Evolutionary conservation across 2,113 vertebrate genomes (phyloP), one percentile per base, ranked within the genome.

Genomic region (Pteronura brasiliensis): DNA sequence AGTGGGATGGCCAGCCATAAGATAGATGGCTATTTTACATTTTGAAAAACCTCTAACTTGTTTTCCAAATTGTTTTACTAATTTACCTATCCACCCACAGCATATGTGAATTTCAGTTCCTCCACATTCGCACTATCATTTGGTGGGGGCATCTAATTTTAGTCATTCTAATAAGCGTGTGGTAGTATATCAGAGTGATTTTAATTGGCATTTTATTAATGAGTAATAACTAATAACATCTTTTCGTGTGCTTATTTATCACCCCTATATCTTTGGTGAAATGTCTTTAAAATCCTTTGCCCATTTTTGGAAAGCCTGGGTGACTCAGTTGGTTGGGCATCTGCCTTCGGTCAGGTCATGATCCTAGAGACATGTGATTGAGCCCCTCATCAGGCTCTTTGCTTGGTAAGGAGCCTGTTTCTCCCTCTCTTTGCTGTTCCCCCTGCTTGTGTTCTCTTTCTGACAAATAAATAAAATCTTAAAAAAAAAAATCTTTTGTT

Each of bases 141-240:
- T 80, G 65, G 8, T 81, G 34, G 81, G 7, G 17, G 11, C 23
- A 79, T 34, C 90, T 91, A 52, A 61, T 77, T 57, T 92, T 85
- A 88, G 31, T 20, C 36, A 63, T 84, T 74, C 42, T 63, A 72
- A 36, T 52, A 15, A 52, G 25, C 36, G 18, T 87, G 17, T 88
- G 23, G 10, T 93, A 10, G 21, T 34, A 18, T 59, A 31, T 84
- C 76, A 84, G 25, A 61, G 7, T 49, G 42, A 52, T 74, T 95
- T 91, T 92, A 88, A 95, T 94, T 72, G 57, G 9, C 6, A 82
- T 77, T 81, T 97, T 76, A 34, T 11, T 81, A 61, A 87, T 63
- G n/a, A 52, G 20, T 71, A 76, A 52, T n/a, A 63, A 74, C 36
- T 31, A 65, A 29, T n/a, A 42, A 71, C 42, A 91, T 69, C 25